Percentiles rank a stretch among this genome's conserved stretches.
These are phyloP conservation scores for Sceloporus undulatus DNA, from an alignment of 2,113 vertebrate species.

Conservation along the genomic window DNA sequence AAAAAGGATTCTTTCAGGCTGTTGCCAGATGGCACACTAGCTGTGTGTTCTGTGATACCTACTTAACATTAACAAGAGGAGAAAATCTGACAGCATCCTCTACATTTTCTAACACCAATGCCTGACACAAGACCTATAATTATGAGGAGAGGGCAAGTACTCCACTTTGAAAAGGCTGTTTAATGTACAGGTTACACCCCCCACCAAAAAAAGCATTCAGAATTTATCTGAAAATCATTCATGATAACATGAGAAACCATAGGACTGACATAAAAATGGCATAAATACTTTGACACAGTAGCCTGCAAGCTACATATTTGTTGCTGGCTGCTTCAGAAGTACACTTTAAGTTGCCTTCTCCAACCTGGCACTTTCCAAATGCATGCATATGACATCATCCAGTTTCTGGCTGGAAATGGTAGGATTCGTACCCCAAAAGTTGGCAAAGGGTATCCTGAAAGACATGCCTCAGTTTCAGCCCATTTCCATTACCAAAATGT, in stretches of 20 bases:
- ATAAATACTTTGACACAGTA: no score
- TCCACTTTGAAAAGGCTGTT: not conserved
- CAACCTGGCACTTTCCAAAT: not conserved
- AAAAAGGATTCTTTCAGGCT: constrained; percentile 13
- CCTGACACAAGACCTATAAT: not conserved
- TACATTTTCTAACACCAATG: not conserved
- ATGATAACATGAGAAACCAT: no score
- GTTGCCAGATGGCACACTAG: constrained; percentile 14
- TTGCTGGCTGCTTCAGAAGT: no score
- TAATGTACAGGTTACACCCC: not conserved
- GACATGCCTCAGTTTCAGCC: not conserved
- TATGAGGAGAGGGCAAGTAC: not conserved
- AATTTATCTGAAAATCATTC: no score
- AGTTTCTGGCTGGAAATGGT: not conserved
- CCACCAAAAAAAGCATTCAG: no score
- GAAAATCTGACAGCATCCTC: constrained; percentile 31
- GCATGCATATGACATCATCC: not conserved
- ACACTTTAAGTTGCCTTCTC: not conserved
- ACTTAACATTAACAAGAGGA: not conserved
- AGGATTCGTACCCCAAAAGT: not conserved
- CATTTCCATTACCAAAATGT: no score
- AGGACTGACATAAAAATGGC: no score
- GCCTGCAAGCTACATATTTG: not conserved
- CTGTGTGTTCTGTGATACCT: fast-evolving
- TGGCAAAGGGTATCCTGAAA: not conserved